Conservation (phyloP, 2,797 vertebrate species). For the Lepus oiostolus region DNA sequence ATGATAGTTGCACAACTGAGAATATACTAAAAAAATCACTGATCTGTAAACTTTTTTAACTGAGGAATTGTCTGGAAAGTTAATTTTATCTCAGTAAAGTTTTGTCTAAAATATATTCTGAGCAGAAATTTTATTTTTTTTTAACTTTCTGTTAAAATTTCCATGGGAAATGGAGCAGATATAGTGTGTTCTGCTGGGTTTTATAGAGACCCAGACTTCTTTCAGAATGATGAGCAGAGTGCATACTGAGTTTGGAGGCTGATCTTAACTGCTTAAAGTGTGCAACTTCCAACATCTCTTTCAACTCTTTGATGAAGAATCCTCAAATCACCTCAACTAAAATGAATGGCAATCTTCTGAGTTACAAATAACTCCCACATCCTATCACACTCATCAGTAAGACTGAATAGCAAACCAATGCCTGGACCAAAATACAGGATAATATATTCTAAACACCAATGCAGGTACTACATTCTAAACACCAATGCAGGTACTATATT, state of each 20-base stretch:
- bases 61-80: not conserved
- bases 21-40: constrained; percentile 12
- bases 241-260: not conserved
- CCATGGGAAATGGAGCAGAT: constrained; percentile 81
- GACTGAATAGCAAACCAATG: constrained; percentile 14
- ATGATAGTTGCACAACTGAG: not conserved
- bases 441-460: not conserved
- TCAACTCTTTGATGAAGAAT: constrained; percentile 68
- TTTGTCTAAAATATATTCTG: constrained; percentile 71
- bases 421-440: constrained; percentile 11
- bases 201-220: constrained; percentile 72
- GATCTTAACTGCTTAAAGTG: constrained; percentile 44
- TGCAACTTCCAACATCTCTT: constrained; percentile 57
- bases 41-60: constrained; percentile 11
- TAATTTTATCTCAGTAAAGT: constrained; percentile 22
- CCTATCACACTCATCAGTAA: not conserved
- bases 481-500: too few relatives aligned
- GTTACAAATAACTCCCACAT: not conserved
- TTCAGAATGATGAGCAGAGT: constrained; percentile 69
- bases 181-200: constrained; percentile 77
- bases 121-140: constrained; percentile 89
- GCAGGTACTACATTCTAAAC: not conserved
- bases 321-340: constrained; percentile 17
- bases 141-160: constrained; percentile 80
- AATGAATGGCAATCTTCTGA: constrained; percentile 25